These are phyloP conservation scores for Tyria jacobaeae DNA, from an alignment of 2,888 invertebrate species.

Conservation along the genomic window DNA sequence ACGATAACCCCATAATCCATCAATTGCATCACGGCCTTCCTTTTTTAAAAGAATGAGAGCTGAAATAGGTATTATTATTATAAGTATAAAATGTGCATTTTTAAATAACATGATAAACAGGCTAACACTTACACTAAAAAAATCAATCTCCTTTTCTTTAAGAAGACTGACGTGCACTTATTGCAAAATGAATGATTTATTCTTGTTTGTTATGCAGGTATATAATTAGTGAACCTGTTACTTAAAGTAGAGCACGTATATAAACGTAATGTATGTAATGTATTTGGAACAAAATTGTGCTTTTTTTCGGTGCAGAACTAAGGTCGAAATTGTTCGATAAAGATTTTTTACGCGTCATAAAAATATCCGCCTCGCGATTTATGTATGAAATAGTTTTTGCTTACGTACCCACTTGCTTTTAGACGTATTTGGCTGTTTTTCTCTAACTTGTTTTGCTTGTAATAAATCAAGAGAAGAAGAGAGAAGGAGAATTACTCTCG, in stretches of 20 bases:
- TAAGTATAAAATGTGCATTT: not conserved
- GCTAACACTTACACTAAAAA: not conserved
- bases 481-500: constrained; percentile 3
- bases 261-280: no score
- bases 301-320: constrained; percentile 36
- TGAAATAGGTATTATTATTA: no score
- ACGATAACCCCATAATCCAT: no score
- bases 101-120: not conserved
- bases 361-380: constrained; percentile 38
- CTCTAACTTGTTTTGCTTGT: constrained; percentile 24
- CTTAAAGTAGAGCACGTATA: constrained; percentile 29
- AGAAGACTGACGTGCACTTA: not conserved
- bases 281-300: constrained; percentile 39
- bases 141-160: not conserved
- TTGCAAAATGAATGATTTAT: no score
- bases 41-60: no score
- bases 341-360: constrained; percentile 49
- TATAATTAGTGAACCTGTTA: constrained; percentile 1
- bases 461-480: constrained; percentile 14
- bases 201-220: constrained; percentile 8
- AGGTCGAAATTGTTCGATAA: constrained; percentile 45
- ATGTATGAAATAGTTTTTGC: constrained; percentile 43
- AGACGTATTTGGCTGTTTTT: constrained; percentile 37
- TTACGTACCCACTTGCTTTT: constrained; percentile 18
- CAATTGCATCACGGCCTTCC: no score